These are phyloP conservation scores for Latheticus oryzae DNA, from an alignment of 2,888 invertebrate genomes.

Conservation along the genomic window DNA sequence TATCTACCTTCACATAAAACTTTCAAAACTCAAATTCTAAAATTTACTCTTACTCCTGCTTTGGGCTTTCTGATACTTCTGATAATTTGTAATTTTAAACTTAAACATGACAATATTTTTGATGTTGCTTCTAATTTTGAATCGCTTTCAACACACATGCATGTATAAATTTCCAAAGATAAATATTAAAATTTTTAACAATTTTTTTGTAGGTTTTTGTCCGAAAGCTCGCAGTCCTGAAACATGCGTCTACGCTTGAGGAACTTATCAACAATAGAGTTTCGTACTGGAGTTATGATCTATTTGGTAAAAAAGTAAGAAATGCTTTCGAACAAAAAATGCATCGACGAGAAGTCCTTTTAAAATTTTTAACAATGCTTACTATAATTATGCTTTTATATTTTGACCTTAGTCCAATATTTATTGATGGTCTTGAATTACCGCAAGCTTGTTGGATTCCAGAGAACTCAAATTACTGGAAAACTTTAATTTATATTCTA, in stretches of 20 bases:
- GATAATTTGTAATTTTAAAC: neutral
- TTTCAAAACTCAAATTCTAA: neutral
- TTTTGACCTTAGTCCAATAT: conserved; percentile 4
- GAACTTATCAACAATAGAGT: neutral
- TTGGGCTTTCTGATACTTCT: neutral
- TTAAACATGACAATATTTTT: neutral
- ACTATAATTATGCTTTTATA: neutral
- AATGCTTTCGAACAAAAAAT: neutral
- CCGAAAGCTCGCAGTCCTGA: neutral
- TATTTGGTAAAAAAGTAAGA: neutral
- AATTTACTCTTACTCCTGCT: neutral
- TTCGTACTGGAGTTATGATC: neutral
- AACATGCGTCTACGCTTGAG: neutral
- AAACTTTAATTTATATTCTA: neutral
- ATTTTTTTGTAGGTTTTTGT: conserved; percentile 1
- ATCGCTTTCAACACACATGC: neutral
- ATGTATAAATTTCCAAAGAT: neutral
- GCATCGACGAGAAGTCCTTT: neutral
- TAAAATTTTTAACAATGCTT: neutral
- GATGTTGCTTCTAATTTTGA: conserved; percentile 1
- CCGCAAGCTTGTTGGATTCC: conserved; percentile 17
- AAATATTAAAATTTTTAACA: no score
- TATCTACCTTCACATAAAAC: conserved; percentile 1
- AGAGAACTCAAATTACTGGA: neutral
- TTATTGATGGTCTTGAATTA: neutral